Percentiles rank a stretch among this genome's conserved stretches.
Evolutionary conservation across 1,140 invertebrate genomes (phyloP).

Genomic region (Laodelphax striatellus): DNA sequence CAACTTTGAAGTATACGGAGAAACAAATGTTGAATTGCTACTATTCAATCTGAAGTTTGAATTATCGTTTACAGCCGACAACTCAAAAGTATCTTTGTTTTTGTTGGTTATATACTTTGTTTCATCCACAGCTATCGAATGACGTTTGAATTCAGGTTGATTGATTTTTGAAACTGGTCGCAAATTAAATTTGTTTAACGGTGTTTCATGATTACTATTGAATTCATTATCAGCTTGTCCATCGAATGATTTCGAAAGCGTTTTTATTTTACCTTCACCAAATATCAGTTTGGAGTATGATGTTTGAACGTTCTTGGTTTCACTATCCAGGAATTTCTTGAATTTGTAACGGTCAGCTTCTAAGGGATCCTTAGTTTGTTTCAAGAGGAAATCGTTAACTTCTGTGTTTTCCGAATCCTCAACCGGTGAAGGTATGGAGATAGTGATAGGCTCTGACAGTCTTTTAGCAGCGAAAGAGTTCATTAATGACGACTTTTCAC

Average conservation of each 20-base stretch:
- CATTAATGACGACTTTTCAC: conserved; percentile 4
- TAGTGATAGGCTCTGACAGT: conserved; percentile 11
- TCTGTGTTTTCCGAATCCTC: conserved; percentile 2
- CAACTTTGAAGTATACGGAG: not conserved
- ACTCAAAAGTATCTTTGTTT: not conserved
- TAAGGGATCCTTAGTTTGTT: conserved; percentile 6
- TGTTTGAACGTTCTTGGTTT: conserved; percentile 1
- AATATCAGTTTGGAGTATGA: conserved; percentile 9
- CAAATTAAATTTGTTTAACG: not conserved
- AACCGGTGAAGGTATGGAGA: conserved; percentile 10
- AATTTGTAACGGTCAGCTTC: not conserved
- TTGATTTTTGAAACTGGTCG: not conserved
- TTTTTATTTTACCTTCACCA: conserved; percentile 9
- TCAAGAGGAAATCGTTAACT: conserved; percentile 5
- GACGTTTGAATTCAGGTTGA: conserved; percentile 31
- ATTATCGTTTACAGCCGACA: too few species aligned
- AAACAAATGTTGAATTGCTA: not conserved
- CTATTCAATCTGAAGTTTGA: not conserved
- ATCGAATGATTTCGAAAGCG: conserved; percentile 8
- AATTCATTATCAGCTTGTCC: not conserved
- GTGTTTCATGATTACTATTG: not conserved
- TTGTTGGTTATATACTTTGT: conserved; percentile 34
- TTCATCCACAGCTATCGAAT: conserved; percentile 45
- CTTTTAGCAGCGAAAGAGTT: not conserved
- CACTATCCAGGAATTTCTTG: not conserved